Percentiles rank a stretch among this genome's conserved stretches.
phyloP scores from a whole-genome alignment of 2,888 invertebrate species.

The Lasioglossum leucozonium region DNA sequence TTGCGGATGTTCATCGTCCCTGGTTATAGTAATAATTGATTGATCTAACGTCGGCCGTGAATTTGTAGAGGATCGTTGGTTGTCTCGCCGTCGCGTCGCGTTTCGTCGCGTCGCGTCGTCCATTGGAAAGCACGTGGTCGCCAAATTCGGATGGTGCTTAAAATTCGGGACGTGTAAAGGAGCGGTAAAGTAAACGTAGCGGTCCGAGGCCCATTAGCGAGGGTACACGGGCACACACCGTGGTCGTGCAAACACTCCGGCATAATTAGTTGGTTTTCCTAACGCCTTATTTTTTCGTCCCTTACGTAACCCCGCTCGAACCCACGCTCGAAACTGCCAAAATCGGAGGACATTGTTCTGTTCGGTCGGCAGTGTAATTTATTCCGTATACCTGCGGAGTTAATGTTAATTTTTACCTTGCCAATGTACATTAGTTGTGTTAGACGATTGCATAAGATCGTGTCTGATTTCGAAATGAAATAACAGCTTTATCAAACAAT shows the following conservation, averaged over 20 bases:
- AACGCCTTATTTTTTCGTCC: conserved; percentile 31
- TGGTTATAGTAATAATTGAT: conserved; percentile 39
- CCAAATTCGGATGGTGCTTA: conserved; percentile 47
- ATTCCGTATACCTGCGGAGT: neutral
- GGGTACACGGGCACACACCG: conserved; percentile 29
- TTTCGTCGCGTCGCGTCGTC: neutral
- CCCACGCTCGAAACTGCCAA: neutral
- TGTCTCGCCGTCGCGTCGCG: neutral
- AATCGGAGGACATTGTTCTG: conserved; percentile 12
- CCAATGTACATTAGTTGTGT: neutral
- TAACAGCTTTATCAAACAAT: no score
- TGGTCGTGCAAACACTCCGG: conserved; percentile 45
- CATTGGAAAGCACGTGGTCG: neutral
- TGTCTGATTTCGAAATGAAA: neutral
- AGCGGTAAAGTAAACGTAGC: conserved; percentile 55
- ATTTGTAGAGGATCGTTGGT: neutral
- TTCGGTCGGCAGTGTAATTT: neutral
- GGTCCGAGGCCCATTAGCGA: conserved; percentile 42
- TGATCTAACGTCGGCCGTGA: neutral
- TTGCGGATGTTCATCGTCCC: conserved; percentile 5
- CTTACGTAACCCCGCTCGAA: conserved; percentile 23
- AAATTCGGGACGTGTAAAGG: conserved; percentile 51
- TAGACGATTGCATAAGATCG: neutral
- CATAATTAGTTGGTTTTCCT: conserved; percentile 51
- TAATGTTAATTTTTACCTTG: neutral